Evolutionary conservation across 2,797 vertebrate species (phyloP).

Genomic region (Echeneis naucrates): DNA sequence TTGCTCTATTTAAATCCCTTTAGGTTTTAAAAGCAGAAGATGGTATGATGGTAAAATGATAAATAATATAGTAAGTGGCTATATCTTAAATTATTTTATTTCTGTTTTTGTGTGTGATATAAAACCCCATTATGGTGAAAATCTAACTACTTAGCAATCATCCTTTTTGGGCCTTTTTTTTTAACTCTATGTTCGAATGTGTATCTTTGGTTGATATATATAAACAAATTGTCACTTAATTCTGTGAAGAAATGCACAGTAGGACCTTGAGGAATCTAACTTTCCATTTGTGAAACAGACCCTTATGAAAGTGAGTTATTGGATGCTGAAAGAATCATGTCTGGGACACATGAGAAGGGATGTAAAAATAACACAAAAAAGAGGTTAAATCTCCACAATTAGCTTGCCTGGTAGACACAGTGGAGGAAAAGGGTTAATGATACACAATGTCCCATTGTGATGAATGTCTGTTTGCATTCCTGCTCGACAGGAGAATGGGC

Average conservation of each 20-base stretch:
- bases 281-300: constrained; percentile 6
- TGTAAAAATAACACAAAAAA: constrained; percentile 66
- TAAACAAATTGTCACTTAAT: background rate
- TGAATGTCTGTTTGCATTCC: constrained; percentile 86
- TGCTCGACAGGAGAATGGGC: constrained; percentile 73
- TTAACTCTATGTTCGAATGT: background rate
- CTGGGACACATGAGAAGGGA: constrained; percentile 68
- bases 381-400: constrained; percentile 57
- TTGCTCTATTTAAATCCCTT: constrained; percentile 37
- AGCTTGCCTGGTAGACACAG: constrained; percentile 49
- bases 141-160: background rate
- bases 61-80: constrained; percentile 6
- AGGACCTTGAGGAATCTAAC: constrained; percentile 30
- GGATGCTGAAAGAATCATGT: constrained; percentile 76
- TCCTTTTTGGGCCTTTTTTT: background rate
- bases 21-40: background rate
- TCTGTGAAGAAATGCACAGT: constrained; percentile 34
- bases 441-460: constrained; percentile 71
- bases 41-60: background rate
- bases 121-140: background rate
- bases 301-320: constrained; percentile 57
- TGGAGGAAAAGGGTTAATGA: constrained; percentile 72
- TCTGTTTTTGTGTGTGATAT: constrained; percentile 12
- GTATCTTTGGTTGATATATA: background rate
- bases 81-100: constrained; percentile 2